Evolutionary conservation across 1,140 invertebrate species (phyloP), one percentile per base, ranked within the genome.

Genomic region (Trachelipus rathkii): DNA sequence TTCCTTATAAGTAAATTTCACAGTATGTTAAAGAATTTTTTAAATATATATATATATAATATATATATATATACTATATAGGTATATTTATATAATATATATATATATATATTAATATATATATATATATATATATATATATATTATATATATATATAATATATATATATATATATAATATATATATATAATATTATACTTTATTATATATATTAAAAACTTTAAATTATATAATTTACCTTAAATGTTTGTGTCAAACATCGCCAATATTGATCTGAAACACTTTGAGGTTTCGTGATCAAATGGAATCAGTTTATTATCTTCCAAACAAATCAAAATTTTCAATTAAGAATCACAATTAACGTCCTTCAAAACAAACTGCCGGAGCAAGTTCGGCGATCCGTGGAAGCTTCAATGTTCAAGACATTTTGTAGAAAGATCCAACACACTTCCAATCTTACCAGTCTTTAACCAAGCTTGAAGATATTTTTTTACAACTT

Each of bases 261-360:
- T 44, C 87, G 85, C 90, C 90, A 92, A 81, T 89, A 90, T 0
- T 91, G 83, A 8, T 87, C 85, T 78, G 85, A 87, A 82, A 91
- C 90, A 82, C 87, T 85, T 0, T 81, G 85, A 0, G 89, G 82
- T 7, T 86, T 84, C 0, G n/a, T n/a, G n/a, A n/a, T 89, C 87
- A 13, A 86, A 71, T 10, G 88, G 86, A 44, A 92, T 87, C 46
- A 88, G 84, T 81, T 86, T 87, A 82, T 84, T 82, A 82, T 84
- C 84, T 81, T 84, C 80, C 11, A 86, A n/a, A 77, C 0, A 87
- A 77, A 70, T 83, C 82, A 81, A 87, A 86, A 44, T 84, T 84
- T 23, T 83, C 78, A 13, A 86, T 82, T 10, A 87, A 78, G 73
- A 72, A n/a, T 67, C 15, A 24, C 46, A 78, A 11, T 78, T 76